Percentiles rank a stretch among this genome's conserved stretches.
Conservation (phyloP, 2,797 vertebrate species). For the Microchirus variegatus region DNA sequence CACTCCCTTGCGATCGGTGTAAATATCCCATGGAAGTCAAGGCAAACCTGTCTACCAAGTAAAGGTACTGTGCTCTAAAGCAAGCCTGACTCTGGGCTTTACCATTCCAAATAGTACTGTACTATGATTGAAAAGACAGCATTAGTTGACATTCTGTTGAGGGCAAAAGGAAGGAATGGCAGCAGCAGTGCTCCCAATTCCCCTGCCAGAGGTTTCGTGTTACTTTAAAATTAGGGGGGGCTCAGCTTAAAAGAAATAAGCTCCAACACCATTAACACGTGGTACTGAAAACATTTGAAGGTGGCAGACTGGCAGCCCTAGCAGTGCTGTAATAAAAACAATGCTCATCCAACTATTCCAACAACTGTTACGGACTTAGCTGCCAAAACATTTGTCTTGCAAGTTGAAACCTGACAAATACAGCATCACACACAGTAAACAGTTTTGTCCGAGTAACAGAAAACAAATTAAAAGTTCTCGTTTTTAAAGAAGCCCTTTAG, state of each 20-base stretch:
- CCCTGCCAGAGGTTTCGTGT: slow-evolving; percentile 14
- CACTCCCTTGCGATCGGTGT: too few relatives aligned
- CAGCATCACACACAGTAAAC: too few relatives aligned
- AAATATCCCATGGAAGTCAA: too few relatives aligned
- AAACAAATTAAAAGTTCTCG: too few relatives aligned
- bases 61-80: too few relatives aligned
- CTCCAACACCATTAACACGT: slow-evolving; percentile 17
- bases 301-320: slow-evolving; percentile 43
- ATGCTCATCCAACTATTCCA: slow-evolving; percentile 40
- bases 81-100: too few relatives aligned
- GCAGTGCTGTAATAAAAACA: slow-evolving; percentile 49
- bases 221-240: slow-evolving; percentile 10
- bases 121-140: slow-evolving; percentile 15
- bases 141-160: slow-evolving; percentile 37
- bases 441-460: too few relatives aligned
- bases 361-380: slow-evolving; percentile 18
- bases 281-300: slow-evolving; percentile 31
- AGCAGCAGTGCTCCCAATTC: background rate
- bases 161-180: background rate
- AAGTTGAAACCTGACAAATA: too few relatives aligned
- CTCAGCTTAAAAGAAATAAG: slow-evolving; percentile 9
- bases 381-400: slow-evolving; percentile 12
- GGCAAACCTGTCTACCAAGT: too few relatives aligned
- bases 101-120: too few relatives aligned
- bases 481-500: background rate